A percentile compares a stretch with the other conserved stretches of the same genome.
These are phyloP conservation scores for Miichthys miiuy DNA, from an alignment of 2,797 vertebrate genomes.

Conservation along the genomic window DNA sequence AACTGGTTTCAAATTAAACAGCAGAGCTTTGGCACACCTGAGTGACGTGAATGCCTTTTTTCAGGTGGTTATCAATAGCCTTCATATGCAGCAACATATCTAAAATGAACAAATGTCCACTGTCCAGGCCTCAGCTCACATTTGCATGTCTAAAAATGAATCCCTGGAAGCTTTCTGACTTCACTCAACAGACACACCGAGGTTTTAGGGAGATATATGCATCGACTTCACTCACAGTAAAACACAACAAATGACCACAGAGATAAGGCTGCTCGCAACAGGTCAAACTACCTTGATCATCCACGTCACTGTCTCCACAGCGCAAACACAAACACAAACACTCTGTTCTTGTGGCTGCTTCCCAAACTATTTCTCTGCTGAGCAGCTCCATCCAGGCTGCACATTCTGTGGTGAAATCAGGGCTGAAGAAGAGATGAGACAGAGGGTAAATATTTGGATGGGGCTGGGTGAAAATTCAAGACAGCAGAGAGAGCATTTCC, in stretches of 20 bases:
- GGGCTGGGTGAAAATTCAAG: slow-evolving; percentile 47
- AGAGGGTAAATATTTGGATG: slow-evolving; percentile 66
- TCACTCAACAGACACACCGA: slow-evolving; percentile 20
- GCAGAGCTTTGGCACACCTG: too few species aligned
- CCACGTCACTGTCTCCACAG: slow-evolving; percentile 7
- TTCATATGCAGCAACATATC: background rate
- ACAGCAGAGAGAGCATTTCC: slow-evolving; percentile 59
- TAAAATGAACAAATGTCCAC: background rate
- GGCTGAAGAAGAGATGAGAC: slow-evolving; percentile 39
- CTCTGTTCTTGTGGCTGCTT: background rate
- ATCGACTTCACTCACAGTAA: slow-evolving; percentile 23
- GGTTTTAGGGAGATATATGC: slow-evolving; percentile 12
- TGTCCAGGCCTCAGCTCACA: background rate
- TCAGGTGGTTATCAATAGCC: background rate
- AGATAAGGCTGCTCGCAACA: slow-evolving; percentile 27
- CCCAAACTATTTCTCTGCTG: slow-evolving; percentile 23
- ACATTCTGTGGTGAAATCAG: slow-evolving; percentile 37
- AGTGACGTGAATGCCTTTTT: too few species aligned
- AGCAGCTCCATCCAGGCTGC: slow-evolving; percentile 10
- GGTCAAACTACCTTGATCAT: slow-evolving; percentile 37
- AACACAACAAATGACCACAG: slow-evolving; percentile 21
- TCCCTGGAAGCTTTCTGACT: slow-evolving; percentile 1
- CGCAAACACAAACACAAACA: slow-evolving; percentile 34
- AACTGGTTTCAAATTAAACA: too few species aligned
- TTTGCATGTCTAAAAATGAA: background rate